Percentiles rank a stretch among this genome's conserved stretches.
These are phyloP conservation scores for Chirona hameri DNA, from an alignment of 2,888 invertebrate species.

Conservation along the genomic window DNA sequence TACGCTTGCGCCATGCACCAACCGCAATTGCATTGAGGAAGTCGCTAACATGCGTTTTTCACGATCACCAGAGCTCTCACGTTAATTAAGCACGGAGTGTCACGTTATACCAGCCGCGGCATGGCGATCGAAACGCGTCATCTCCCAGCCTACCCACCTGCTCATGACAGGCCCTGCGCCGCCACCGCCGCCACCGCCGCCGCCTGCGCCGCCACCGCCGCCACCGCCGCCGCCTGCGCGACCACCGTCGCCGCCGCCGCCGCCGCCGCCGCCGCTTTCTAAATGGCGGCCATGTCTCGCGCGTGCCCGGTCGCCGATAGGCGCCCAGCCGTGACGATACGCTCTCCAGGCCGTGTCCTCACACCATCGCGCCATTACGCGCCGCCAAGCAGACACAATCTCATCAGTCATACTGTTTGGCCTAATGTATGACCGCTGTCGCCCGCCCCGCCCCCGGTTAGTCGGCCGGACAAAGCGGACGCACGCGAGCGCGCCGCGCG, in stretches of 20 bases:
- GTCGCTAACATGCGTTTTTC: background rate
- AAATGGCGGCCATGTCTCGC: background rate
- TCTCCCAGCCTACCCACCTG: background rate
- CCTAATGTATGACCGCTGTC: slow-evolving; percentile 24
- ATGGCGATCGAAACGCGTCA: background rate
- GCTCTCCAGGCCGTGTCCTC: background rate
- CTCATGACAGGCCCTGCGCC: background rate
- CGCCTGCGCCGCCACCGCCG: background rate
- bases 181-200: background rate
- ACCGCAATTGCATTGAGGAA: background rate
- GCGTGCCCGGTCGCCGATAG: background rate
- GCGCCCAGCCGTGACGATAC: background rate
- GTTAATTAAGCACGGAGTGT: background rate
- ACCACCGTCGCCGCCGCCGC: background rate
- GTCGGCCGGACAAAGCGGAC: background rate
- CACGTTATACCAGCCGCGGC: background rate
- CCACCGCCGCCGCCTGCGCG: background rate
- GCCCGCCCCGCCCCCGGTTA: slow-evolving; percentile 6
- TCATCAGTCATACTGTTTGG: slow-evolving; percentile 26
- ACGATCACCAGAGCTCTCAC: background rate
- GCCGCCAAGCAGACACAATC: background rate
- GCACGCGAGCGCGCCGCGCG: background rate
- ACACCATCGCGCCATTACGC: slow-evolving; percentile 4
- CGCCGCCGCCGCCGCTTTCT: background rate
- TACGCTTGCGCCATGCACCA: background rate